phyloP scores from a whole-genome alignment of 2,888 invertebrate species.

The Dendrolimus houi region DNA sequence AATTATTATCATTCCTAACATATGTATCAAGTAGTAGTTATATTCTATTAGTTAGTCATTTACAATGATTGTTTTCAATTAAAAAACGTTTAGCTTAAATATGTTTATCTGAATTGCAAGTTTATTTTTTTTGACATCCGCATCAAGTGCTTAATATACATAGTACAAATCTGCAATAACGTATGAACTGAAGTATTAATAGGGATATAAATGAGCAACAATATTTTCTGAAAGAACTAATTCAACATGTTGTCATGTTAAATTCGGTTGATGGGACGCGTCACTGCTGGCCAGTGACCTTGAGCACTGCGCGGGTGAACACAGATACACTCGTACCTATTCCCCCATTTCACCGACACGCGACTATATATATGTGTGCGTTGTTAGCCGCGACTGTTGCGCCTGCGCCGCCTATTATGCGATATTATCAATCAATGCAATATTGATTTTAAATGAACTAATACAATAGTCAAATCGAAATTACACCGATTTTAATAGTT shows the following conservation, averaged over 20 bases:
- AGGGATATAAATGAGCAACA: not conserved
- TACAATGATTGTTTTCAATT: not conserved
- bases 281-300: constrained; percentile 64
- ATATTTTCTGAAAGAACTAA: not conserved
- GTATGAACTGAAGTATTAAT: too few species aligned
- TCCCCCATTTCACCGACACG: constrained; percentile 13
- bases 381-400: constrained; percentile 10
- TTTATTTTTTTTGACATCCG: not conserved
- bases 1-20: too few species aligned
- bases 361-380: constrained; percentile 20
- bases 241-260: constrained; percentile 39
- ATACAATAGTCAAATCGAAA: too few species aligned
- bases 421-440: constrained; percentile 6
- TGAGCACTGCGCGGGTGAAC: constrained; percentile 48
- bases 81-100: not conserved
- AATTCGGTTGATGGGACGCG: constrained; percentile 51
- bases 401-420: constrained; percentile 24
- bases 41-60: not conserved
- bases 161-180: too few species aligned
- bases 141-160: too few species aligned
- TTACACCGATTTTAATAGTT: too few species aligned
- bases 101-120: not conserved
- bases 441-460: not conserved
- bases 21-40: not conserved
- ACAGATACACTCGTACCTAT: constrained; percentile 21